phyloP scores from a whole-genome alignment of 2,113 vertebrate genomes.

The Athene noctua region DNA sequence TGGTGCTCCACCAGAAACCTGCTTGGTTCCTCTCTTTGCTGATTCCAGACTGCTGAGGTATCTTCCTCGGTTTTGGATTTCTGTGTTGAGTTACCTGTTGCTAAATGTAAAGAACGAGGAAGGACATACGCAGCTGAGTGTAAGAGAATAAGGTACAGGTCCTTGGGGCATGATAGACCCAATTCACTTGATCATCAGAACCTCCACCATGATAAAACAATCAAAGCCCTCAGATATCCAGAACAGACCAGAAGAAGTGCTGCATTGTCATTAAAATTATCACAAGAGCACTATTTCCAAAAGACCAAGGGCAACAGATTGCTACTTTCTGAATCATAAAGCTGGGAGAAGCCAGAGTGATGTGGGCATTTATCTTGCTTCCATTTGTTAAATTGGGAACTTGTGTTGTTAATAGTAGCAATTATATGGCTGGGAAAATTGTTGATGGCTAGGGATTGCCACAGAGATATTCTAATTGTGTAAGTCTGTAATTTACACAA shows the following conservation, averaged over 20 bases:
- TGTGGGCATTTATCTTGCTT: conserved; percentile 19
- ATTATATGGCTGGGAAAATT: conserved; percentile 52
- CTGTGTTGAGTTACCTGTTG: neutral
- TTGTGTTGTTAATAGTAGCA: conserved; percentile 33
- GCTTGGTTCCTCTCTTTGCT: neutral
- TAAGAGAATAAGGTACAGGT: neutral
- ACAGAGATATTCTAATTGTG: conserved; percentile 40
- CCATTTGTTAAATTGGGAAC: conserved; percentile 42
- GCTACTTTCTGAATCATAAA: neutral
- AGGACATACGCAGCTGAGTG: neutral
- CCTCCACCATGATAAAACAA: neutral
- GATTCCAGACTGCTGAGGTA: neutral
- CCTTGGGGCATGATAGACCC: neutral
- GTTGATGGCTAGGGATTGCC: neutral
- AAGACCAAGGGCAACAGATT: conserved; percentile 32
- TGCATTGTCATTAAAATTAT: conserved; percentile 44
- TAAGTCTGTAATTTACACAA: neutral
- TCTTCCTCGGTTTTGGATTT: neutral
- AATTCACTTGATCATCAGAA: neutral
- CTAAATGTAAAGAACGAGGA: neutral
- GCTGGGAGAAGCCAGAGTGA: conserved; percentile 4
- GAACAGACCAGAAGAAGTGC: neutral
- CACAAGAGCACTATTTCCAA: neutral
- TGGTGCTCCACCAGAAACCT: neutral
- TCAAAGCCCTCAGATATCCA: neutral